phyloP scores from a whole-genome alignment of 2,888 invertebrate species.

The Exocentrus adspersus region DNA sequence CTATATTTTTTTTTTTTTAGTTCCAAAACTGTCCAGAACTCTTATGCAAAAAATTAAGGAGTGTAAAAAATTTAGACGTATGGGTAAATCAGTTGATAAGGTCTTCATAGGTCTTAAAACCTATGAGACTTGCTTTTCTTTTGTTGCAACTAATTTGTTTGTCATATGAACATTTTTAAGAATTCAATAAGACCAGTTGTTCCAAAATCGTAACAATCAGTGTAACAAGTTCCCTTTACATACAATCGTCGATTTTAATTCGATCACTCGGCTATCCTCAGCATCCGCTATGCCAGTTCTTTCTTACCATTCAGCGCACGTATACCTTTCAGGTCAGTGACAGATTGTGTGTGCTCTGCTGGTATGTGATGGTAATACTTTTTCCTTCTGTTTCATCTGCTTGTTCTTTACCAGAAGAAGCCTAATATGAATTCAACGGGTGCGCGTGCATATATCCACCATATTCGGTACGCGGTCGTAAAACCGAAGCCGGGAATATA shows the following conservation, averaged over 20 bases:
- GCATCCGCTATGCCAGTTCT: slow-evolving; percentile 10
- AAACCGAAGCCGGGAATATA: slow-evolving; percentile 34
- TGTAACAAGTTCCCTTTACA: slow-evolving; percentile 4
- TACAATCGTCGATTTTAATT: neutral
- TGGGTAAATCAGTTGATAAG: no score
- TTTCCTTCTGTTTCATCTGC: slow-evolving; percentile 44
- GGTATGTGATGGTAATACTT: slow-evolving; percentile 55
- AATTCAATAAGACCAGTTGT: no score
- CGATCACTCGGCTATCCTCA: neutral
- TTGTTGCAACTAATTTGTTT: no score
- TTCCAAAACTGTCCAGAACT: no score
- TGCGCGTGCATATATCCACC: slow-evolving; percentile 45
- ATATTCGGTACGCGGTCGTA: slow-evolving; percentile 40
- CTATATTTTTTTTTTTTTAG: no score
- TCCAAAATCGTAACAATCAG: no score
- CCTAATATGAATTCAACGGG: slow-evolving; percentile 50
- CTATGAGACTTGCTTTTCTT: no score
- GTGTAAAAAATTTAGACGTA: no score
- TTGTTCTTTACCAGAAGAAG: slow-evolving; percentile 48
- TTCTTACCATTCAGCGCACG: slow-evolving; percentile 53
- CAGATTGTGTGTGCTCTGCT: slow-evolving; percentile 57
- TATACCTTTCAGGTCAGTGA: slow-evolving; percentile 57
- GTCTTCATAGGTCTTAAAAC: no score
- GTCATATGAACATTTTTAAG: no score
- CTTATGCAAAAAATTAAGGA: no score